Base-by-base conservation (phyloP, 2,888 invertebrate genomes). In the Hipparchia sbordonii region DNA sequence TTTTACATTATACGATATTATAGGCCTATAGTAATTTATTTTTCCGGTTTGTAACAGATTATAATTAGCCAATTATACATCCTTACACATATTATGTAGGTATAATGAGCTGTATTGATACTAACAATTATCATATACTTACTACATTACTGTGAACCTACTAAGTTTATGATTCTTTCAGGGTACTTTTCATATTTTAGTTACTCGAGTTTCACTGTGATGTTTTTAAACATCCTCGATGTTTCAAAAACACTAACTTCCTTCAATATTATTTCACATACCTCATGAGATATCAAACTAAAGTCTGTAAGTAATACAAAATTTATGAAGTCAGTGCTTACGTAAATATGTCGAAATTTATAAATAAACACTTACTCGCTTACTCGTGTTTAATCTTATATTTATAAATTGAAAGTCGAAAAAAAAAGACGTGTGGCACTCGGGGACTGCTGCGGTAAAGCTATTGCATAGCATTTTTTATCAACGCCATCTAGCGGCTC, bases 21-120 rank as follows among this genome's bases (percentile, higher is more conserved):
- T 52, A 52, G 52, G 52, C 12, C 12, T 52, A 4, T 56, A 56
- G 13, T 56, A 7, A 56, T 56, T 51, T 13, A 51, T 52, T 65
- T 63, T 52, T 65, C 65, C 65, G 65, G 33, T 65, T 65, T 33
- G 45, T 45, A 61, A 12, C 45, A 46, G 45, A 61, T 45, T 61
- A 13, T 56, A 7, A 56, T 8, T 56, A 56, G 13, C 13, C 46
- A 63, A 63, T 46, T 46, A 51, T 48, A 39, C 39, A 39, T 60
- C 12, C 4, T 13, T 46, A 48, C 8, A 8, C 48, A 48, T 48
- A 62, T 63, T 48, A 63, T 63, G 9, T 54, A 13, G n/a, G 39
- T 39, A 39, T 39, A 23, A 23, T 23, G 23, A 23, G 23, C 23
- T 23, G 23, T 23, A 54, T 54, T 56, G 56, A 56, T 56, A 2